Base-by-base conservation (phyloP, 2,113 vertebrate genomes). In the Elephantulus edwardii region DNA sequence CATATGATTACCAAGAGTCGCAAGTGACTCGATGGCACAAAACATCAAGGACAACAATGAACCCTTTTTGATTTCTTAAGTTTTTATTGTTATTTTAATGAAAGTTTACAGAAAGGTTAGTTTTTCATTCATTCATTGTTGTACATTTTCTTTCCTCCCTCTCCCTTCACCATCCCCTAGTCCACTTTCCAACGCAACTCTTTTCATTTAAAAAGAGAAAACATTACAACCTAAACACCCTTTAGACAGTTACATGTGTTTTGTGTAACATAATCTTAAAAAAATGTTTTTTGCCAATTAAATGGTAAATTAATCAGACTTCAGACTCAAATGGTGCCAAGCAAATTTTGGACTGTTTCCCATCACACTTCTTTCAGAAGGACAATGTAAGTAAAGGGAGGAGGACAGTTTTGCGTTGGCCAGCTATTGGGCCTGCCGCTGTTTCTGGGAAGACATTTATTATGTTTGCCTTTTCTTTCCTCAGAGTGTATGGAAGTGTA, bases 371-470 rank as follows among this genome's bases (percentile, higher is more conserved):
- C 40, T 44, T 74, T 60, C 50, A n/a, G 26, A 70, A 88, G 72
- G 11, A 60, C 42, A 38, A 14, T 26, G 1, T 26, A 78, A n/a
- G 8, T 58, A 48, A 54, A 75, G 1, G 12, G 7, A 44, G 22
- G 38, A 42, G 22, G 28, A 6, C 16, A 24, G 58, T 71, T 83
- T 48, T 83, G 11, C 52, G 70, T 58, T 44, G 60, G 28, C 19
- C 24, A 12, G 48, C 26, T 54, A 2, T 40, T 8, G 46, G 30
- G 46, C n/a, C 82, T 80, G 30, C 48, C 60, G 83, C 44, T 83
- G 30, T 86, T 82, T 86, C 82, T 74, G 42, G 19, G 62, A 83
- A 91, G 60, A 48, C 54, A 7, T 93, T 92, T 91, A 77, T 95
- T 86, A 71, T 38, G 28, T 83, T 80, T 93, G 64, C 42, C 82